Evolutionary conservation across 2,797 vertebrate genomes (phyloP).

Genomic region (Lerista edwardsae): DNA sequence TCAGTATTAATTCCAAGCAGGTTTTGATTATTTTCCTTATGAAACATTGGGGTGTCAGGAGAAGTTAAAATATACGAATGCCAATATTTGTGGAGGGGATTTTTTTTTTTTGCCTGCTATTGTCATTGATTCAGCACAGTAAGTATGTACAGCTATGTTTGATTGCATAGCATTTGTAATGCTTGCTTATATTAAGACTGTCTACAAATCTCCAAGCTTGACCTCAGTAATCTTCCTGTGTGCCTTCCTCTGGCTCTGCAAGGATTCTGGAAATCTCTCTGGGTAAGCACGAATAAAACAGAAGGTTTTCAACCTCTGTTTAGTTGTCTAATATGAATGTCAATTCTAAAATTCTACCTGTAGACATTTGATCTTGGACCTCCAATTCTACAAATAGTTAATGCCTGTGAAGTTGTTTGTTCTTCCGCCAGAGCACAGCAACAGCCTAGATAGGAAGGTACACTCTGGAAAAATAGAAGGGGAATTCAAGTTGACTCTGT

Average conservation of each 20-base stretch:
- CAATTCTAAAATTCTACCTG: neutral
- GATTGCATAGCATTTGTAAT: slow-evolving; percentile 31
- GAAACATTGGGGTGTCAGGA: slow-evolving; percentile 52
- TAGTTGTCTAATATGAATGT: neutral
- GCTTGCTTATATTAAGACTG: slow-evolving; percentile 18
- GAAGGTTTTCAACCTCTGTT: slow-evolving; percentile 6
- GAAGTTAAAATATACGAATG: slow-evolving; percentile 57
- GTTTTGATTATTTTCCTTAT: slow-evolving; percentile 65
- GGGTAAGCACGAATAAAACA: neutral
- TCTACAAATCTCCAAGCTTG: slow-evolving; percentile 20
- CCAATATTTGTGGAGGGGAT: slow-evolving; percentile 10
- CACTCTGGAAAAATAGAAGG: neutral
- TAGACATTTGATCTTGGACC: neutral
- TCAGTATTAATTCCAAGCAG: slow-evolving; percentile 61
- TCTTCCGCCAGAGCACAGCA: neutral
- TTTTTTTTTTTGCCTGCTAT: slow-evolving; percentile 38
- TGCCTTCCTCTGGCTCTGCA: neutral
- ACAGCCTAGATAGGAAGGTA: neutral
- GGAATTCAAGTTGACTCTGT: neutral
- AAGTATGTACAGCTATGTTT: neutral
- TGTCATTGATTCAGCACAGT: slow-evolving; percentile 45
- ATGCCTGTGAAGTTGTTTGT: neutral
- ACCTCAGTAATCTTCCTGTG: slow-evolving; percentile 5
- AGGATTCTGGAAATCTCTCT: neutral
- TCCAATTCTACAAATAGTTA: neutral